These are phyloP conservation scores for Podocnemis expansa DNA, from an alignment of 2,113 vertebrate genomes.

Conservation along the genomic window DNA sequence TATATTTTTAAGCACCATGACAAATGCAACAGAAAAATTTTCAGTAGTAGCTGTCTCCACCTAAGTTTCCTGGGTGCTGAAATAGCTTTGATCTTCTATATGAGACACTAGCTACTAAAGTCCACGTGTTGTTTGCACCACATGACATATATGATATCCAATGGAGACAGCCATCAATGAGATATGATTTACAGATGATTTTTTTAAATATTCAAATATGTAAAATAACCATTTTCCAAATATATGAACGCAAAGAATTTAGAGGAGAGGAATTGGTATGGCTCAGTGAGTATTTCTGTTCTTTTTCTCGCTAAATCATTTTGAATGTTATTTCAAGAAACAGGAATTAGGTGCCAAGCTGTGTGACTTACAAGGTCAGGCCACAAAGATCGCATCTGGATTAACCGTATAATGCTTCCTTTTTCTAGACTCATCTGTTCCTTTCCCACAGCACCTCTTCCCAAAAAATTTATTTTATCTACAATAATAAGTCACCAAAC, in stretches of 20 bases:
- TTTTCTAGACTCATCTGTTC: not conserved
- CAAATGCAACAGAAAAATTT: too few relatives aligned
- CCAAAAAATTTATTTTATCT: not conserved
- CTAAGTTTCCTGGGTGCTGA: too few relatives aligned
- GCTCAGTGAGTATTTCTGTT: not conserved
- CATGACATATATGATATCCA: too few relatives aligned
- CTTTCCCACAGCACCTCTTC: not conserved
- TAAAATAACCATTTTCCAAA: not conserved
- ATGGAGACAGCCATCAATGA: not conserved
- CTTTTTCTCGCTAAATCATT: not conserved
- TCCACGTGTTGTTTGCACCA: too few relatives aligned
- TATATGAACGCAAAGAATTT: not conserved
- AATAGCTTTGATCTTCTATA: too few relatives aligned
- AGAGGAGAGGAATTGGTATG: not conserved
- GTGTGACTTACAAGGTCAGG: not conserved
- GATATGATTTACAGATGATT: not conserved
- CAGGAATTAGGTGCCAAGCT: not conserved
- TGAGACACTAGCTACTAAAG: too few relatives aligned
- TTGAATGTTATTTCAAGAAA: not conserved
- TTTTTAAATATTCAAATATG: not conserved
- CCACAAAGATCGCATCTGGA: not conserved
- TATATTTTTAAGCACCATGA: too few relatives aligned
- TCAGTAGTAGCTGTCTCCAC: too few relatives aligned
- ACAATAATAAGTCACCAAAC: not conserved
- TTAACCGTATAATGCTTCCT: not conserved